A percentile compares a stretch with the other conserved stretches of the same genome.
Conservation (phyloP, 2,797 vertebrate genomes). For the Brachyrhaphis roseni region DNA sequence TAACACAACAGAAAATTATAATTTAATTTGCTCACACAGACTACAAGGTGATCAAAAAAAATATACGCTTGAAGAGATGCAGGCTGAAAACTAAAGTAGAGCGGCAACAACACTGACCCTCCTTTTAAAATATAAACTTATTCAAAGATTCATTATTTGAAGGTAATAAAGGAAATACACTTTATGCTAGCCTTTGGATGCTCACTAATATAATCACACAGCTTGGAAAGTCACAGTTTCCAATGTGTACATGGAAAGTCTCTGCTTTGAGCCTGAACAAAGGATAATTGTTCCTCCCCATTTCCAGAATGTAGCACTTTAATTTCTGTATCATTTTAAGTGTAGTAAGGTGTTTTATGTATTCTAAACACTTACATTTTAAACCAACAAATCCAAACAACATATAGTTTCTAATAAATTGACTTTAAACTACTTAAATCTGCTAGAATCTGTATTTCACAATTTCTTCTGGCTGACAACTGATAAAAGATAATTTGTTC, state of each 20-base stretch:
- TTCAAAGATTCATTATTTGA: background rate
- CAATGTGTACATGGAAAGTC: background rate
- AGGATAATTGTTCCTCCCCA: background rate
- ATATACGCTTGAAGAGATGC: no score
- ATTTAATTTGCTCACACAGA: background rate
- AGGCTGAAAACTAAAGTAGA: background rate
- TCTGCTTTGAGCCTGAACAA: background rate
- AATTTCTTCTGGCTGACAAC: background rate
- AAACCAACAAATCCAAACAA: background rate
- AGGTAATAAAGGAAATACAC: background rate
- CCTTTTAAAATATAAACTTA: background rate
- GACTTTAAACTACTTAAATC: background rate
- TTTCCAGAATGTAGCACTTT: background rate
- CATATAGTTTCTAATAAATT: background rate
- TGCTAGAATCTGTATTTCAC: background rate
- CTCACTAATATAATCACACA: background rate
- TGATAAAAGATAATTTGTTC: background rate
- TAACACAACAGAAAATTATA: background rate
- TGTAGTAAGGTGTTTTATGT: background rate
- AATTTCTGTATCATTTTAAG: background rate
- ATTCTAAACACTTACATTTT: background rate
- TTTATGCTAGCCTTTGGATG: background rate
- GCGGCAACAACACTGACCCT: background rate
- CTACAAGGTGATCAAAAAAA: background rate
- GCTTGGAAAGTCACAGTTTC: background rate